Evolutionary conservation across 2,797 vertebrate species (phyloP).

Genomic region (Eutrigla gurnardus): DNA sequence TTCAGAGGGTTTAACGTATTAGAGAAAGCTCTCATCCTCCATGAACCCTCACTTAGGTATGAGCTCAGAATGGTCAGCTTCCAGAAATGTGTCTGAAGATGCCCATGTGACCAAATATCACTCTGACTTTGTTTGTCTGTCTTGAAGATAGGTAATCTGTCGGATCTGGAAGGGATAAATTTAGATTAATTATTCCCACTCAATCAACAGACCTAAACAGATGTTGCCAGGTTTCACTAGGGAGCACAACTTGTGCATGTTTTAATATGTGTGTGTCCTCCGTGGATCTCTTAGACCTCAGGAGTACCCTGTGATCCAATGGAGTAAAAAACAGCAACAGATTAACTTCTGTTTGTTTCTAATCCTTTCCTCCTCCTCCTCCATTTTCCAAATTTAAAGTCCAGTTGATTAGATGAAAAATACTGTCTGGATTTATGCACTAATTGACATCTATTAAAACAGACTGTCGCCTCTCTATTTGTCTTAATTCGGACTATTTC

Average conservation of each 20-base stretch:
- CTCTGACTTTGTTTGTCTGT: constrained; percentile 49
- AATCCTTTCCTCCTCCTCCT: constrained; percentile 33
- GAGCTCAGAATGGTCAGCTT: constrained; percentile 8
- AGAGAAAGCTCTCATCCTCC: constrained; percentile 1
- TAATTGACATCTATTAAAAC: constrained; percentile 25
- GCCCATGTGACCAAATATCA: constrained; percentile 9
- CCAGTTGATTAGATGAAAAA: constrained; percentile 35
- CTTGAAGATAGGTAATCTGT: constrained; percentile 54
- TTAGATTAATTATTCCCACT: constrained; percentile 60
- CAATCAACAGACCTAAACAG: constrained; percentile 67
- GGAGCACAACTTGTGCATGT: constrained; percentile 28
- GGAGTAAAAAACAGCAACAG: constrained; percentile 49
- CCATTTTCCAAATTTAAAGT: constrained; percentile 23
- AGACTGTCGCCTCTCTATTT: constrained; percentile 8
- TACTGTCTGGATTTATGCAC: constrained; percentile 6
- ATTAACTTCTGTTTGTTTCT: constrained; percentile 44
- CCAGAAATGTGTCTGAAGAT: constrained; percentile 1
- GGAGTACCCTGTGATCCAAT: constrained; percentile 19
- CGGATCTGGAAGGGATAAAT: constrained; percentile 43
- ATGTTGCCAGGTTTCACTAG: constrained; percentile 65
- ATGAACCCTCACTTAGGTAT: constrained; percentile 29
- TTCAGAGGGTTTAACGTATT: constrained; percentile 18
- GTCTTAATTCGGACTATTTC: constrained; percentile 12
- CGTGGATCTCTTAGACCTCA: constrained; percentile 18
- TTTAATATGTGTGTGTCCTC: constrained; percentile 35